phyloP scores from a whole-genome alignment of 1,140 invertebrate genomes.

The Polypedilum pembai region DNA sequence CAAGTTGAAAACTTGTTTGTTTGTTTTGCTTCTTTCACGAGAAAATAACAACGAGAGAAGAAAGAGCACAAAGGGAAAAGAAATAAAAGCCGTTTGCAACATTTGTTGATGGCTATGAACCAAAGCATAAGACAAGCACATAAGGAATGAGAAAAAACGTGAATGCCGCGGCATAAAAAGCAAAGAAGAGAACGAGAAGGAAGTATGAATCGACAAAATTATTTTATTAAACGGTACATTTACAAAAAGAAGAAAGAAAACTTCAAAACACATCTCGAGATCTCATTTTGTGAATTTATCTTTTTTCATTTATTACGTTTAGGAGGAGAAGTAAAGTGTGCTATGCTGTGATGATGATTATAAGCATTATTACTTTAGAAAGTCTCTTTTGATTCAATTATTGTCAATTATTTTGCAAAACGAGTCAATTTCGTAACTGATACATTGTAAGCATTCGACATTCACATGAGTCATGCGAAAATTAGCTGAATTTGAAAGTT shows the following conservation, averaged over 20 bases:
- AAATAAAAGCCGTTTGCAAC: conserved; percentile 4
- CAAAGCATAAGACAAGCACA: background rate
- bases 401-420: background rate
- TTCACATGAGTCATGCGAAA: no score
- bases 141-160: background rate
- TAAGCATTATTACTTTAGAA: background rate
- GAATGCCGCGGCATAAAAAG: background rate
- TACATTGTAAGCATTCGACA: no score
- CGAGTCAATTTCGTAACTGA: no score
- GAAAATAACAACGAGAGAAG: background rate
- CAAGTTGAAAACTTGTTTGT: conserved; percentile 13
- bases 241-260: conserved; percentile 19
- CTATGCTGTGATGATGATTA: background rate
- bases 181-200: background rate
- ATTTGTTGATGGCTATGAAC: conserved; percentile 17
- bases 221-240: conserved; percentile 19
- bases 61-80: no score
- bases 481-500: no score
- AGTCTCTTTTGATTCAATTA: background rate
- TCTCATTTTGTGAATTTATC: background rate
- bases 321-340: no score
- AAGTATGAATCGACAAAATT: conserved; percentile 18
- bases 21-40: conserved; percentile 8
- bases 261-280: background rate
- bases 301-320: no score